A percentile compares a stretch with the other conserved stretches of the same genome.
Conservation (phyloP, 2,113 vertebrate species). For the Climacteris rufus region DNA sequence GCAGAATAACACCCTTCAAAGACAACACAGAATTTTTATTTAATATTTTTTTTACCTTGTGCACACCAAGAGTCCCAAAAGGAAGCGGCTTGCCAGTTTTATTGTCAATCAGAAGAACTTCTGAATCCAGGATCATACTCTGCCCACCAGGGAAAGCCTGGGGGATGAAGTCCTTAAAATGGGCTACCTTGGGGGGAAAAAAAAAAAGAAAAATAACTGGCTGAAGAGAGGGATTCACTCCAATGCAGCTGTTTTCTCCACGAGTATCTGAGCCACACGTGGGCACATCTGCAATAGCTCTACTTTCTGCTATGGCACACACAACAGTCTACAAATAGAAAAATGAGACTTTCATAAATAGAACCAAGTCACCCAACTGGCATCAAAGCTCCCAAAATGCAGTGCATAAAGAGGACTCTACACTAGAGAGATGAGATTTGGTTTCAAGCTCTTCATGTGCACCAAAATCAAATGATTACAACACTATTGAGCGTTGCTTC, state of each 20-base stretch:
- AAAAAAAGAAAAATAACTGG: neutral
- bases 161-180: constrained; percentile 97
- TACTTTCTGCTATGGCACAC: neutral
- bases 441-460: neutral
- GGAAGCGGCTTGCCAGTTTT: constrained; percentile 92
- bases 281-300: neutral
- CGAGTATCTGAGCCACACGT: neutral
- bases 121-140: constrained; percentile 95
- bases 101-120: constrained; percentile 95
- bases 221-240: neutral
- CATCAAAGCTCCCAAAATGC: neutral
- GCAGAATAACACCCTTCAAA: neutral
- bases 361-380: neutral
- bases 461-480: neutral
- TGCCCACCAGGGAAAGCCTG: constrained; percentile 90
- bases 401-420: neutral
- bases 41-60: constrained; percentile 81
- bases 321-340: neutral
- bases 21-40: neutral
- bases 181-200: constrained; percentile 80
- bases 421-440: neutral
- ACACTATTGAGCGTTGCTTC: neutral
- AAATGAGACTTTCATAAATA: neutral
- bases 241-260: neutral
- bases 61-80: constrained; percentile 92